phyloP scores from a whole-genome alignment of 2,888 invertebrate species.

The Abrostola tripartita region DNA sequence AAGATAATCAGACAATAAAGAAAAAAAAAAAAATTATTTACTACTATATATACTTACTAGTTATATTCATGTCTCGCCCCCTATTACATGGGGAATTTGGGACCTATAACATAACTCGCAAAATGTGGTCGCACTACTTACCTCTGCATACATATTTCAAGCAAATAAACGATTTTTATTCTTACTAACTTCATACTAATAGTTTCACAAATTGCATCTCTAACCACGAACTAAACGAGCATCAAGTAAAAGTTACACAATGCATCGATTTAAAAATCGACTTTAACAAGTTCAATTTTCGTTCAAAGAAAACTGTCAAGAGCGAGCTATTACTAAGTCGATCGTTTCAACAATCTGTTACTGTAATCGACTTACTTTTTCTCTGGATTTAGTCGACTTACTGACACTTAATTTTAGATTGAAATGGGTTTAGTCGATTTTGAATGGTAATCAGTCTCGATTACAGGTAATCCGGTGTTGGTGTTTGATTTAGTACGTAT shows the following conservation, averaged over 20 bases:
- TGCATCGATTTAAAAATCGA: neutral
- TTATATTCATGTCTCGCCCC: too few species aligned
- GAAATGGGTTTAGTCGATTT: slow-evolving; percentile 15
- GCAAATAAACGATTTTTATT: too few species aligned
- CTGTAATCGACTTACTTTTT: slow-evolving; percentile 29
- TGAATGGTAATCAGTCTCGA: slow-evolving; percentile 9
- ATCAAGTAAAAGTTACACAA: neutral
- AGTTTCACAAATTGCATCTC: neutral
- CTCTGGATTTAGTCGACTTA: slow-evolving; percentile 22
- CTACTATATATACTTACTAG: too few species aligned
- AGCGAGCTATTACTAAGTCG: slow-evolving; percentile 1
- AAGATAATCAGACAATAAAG: too few species aligned
- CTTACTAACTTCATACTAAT: neutral
- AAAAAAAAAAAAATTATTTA: too few species aligned
- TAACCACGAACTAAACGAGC: neutral
- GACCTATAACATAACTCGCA: too few species aligned
- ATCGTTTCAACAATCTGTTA: slow-evolving; percentile 25
- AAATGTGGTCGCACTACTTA: too few species aligned
- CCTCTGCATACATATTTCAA: too few species aligned
- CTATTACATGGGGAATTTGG: too few species aligned
- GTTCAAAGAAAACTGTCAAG: neutral
- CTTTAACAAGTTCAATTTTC: neutral
- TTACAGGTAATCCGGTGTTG: neutral
- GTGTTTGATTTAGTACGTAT: neutral
- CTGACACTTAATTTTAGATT: slow-evolving; percentile 23